phyloP scores from a whole-genome alignment of 2,113 vertebrate genomes.

The Larimichthys crocea region DNA sequence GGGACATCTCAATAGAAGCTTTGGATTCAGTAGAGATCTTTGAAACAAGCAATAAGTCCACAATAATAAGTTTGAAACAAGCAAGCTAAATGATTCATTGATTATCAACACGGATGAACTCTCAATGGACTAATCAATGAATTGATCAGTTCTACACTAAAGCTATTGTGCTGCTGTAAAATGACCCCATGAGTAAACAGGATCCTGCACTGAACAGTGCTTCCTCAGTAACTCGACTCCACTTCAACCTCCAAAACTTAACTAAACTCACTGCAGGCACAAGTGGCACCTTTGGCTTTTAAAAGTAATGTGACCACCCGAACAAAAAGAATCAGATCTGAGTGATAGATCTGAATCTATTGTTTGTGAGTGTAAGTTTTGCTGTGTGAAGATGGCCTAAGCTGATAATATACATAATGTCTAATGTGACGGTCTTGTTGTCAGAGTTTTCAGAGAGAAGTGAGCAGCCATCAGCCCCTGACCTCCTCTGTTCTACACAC shows the following conservation, averaged over 20 bases:
- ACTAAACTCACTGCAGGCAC: too few relatives aligned
- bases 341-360: too few relatives aligned
- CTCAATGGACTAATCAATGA: background rate
- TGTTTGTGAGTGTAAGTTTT: too few relatives aligned
- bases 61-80: too few relatives aligned
- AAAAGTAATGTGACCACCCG: too few relatives aligned
- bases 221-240: background rate
- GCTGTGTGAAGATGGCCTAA: too few relatives aligned
- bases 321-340: too few relatives aligned
- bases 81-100: background rate
- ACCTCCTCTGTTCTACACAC: slow-evolving; percentile 85
- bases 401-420: too few relatives aligned
- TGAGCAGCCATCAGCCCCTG: slow-evolving; percentile 86
- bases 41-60: too few relatives aligned
- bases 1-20: too few relatives aligned
- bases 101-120: background rate
- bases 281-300: too few relatives aligned
- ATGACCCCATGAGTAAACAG: background rate
- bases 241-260: background rate
- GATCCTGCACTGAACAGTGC: background rate
- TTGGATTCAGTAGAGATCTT: too few relatives aligned
- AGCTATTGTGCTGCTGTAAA: background rate
- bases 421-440: background rate
- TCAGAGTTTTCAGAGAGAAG: slow-evolving; percentile 90
- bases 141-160: background rate